Evolutionary conservation across 2,797 vertebrate species (phyloP).

Genomic region (Chrysocyon brachyurus): DNA sequence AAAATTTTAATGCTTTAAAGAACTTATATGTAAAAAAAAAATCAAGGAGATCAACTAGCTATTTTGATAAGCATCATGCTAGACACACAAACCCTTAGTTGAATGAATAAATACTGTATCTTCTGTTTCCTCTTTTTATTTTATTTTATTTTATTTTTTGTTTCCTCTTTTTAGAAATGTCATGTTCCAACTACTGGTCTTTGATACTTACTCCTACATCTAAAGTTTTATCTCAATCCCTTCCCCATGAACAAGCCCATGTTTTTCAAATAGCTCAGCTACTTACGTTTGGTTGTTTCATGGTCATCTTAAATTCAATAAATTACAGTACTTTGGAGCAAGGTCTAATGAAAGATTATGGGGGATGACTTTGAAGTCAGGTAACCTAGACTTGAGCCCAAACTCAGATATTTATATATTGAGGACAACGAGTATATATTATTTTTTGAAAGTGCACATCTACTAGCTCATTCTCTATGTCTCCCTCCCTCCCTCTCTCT

Average conservation of each 20-base stretch:
- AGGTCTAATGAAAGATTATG: neutral
- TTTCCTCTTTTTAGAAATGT: constrained; percentile 56
- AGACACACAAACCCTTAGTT: neutral
- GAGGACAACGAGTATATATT: neutral
- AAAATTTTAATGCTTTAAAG: constrained; percentile 13
- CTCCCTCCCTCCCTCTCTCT: neutral
- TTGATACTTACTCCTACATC: neutral
- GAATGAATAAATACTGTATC: neutral
- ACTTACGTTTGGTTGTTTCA: constrained; percentile 3
- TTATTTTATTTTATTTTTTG: too few relatives aligned
- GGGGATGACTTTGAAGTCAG: neutral
- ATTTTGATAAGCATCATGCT: constrained; percentile 45
- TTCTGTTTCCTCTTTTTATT: constrained; percentile 40
- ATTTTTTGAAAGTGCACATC: neutral
- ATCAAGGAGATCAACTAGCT: neutral
- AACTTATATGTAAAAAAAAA: constrained; percentile 42
- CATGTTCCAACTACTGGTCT: neutral
- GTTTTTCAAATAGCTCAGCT: constrained; percentile 38
- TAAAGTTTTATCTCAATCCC: constrained; percentile 28
- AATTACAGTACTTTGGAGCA: neutral
- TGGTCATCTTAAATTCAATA: neutral
- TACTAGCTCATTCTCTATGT: neutral
- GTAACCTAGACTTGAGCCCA: neutral
- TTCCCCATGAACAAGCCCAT: neutral
- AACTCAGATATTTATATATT: neutral